These are phyloP conservation scores for Microcebus murinus DNA, from an alignment of 2,113 vertebrate genomes.

Conservation along the genomic window DNA sequence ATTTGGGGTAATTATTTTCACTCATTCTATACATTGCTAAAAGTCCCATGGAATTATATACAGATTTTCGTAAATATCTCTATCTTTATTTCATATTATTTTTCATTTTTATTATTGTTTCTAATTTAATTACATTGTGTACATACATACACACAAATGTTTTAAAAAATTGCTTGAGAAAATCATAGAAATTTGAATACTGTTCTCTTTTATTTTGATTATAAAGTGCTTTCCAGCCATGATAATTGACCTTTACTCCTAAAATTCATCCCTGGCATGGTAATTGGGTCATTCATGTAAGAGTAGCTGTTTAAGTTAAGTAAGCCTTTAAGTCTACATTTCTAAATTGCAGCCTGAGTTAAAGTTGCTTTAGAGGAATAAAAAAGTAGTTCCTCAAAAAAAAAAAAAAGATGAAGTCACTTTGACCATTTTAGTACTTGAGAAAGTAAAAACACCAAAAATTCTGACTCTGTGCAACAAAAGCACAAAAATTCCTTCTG, in stretches of 20 bases:
- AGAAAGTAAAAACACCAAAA: background rate
- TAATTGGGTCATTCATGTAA: background rate
- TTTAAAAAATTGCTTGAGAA: background rate
- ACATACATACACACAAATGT: background rate
- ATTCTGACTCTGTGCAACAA: background rate
- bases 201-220: background rate
- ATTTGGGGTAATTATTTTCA: background rate
- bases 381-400: background rate
- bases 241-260: constrained; percentile 31
- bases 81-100: background rate
- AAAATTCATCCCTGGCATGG: background rate
- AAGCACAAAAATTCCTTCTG: background rate
- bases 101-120: background rate
- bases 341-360: background rate
- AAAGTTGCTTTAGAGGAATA: background rate
- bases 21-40: background rate
- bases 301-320: constrained; percentile 17
- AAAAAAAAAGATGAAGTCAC: background rate
- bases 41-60: background rate
- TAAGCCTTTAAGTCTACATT: background rate
- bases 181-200: background rate
- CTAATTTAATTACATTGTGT: background rate
- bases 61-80: background rate
- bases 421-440: background rate
- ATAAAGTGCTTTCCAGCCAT: constrained; percentile 17